These are phyloP conservation scores for Phainopepla nitens DNA, from an alignment of 2,113 vertebrate species.

Conservation along the genomic window DNA sequence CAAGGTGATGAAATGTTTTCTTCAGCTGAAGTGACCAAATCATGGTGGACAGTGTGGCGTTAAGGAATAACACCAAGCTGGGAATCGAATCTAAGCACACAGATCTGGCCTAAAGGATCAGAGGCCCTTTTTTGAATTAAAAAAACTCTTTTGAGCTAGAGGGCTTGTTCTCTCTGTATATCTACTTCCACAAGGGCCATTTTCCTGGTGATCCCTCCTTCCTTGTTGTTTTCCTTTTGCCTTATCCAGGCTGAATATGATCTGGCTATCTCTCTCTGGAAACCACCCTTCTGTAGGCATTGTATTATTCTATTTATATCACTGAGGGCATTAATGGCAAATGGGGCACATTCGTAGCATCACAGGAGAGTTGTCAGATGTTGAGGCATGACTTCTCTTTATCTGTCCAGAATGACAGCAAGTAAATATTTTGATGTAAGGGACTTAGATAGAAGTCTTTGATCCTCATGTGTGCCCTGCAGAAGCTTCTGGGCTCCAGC, in stretches of 20 bases:
- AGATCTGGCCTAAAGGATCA: neutral
- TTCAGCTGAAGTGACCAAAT: neutral
- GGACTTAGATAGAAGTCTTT: constrained; percentile 47
- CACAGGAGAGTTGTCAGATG: constrained; percentile 39
- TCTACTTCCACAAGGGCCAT: neutral
- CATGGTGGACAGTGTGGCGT: neutral
- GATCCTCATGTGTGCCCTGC: constrained; percentile 21
- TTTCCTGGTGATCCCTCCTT: neutral
- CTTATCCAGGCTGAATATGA: neutral
- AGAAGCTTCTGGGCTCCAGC: constrained; percentile 20
- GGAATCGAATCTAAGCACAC: neutral
- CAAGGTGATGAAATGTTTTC: neutral
- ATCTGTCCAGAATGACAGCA: constrained; percentile 50
- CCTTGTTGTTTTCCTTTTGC: neutral
- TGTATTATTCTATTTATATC: constrained; percentile 29
- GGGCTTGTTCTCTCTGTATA: fast-evolving
- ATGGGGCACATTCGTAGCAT: neutral
- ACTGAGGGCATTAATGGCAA: neutral
- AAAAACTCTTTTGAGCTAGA: neutral
- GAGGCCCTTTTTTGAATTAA: neutral
- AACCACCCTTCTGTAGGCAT: neutral
- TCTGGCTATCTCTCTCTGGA: neutral
- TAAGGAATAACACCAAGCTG: neutral
- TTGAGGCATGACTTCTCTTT: constrained; percentile 35
- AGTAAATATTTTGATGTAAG: constrained; percentile 63